Conservation (phyloP, 1,140 invertebrate genomes). For the Drosophila aff. region DNA sequence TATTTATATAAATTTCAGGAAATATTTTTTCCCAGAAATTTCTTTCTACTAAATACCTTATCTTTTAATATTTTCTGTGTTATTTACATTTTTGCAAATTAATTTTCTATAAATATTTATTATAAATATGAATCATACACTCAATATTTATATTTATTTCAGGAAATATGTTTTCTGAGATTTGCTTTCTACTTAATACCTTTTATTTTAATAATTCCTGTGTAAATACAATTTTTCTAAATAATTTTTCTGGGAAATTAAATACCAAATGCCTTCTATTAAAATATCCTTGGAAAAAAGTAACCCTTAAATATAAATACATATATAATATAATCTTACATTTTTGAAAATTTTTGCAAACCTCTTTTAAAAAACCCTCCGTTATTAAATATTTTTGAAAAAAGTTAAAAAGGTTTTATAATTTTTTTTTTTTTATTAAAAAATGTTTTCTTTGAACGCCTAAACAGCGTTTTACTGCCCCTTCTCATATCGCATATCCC, state of each 20-base stretch:
- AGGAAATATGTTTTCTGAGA: not conserved
- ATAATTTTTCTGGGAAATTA: not conserved
- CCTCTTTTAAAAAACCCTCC: not conserved
- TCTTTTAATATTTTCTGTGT: not conserved
- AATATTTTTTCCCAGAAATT: no score
- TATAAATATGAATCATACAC: no score
- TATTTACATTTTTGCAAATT: not conserved
- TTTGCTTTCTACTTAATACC: no score
- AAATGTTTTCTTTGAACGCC: not conserved
- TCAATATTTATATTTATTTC: no score
- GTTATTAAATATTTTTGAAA: not conserved
- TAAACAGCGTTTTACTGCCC: not conserved
- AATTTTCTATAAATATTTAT: not conserved
- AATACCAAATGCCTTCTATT: not conserved
- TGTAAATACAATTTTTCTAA: not conserved
- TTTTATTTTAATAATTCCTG: not conserved
- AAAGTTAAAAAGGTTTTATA: not conserved
- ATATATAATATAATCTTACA: no score
- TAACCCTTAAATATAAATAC: no score
- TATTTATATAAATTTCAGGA: not conserved
- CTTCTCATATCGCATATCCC: not conserved
- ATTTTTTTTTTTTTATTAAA: not conserved
- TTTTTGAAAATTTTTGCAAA: not conserved
- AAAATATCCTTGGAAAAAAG: no score
- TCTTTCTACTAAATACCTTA: not conserved